Evolutionary conservation across 2,888 invertebrate species (phyloP), one percentile per base, ranked within the genome.

Genomic region (Pterobdella sp.): DNA sequence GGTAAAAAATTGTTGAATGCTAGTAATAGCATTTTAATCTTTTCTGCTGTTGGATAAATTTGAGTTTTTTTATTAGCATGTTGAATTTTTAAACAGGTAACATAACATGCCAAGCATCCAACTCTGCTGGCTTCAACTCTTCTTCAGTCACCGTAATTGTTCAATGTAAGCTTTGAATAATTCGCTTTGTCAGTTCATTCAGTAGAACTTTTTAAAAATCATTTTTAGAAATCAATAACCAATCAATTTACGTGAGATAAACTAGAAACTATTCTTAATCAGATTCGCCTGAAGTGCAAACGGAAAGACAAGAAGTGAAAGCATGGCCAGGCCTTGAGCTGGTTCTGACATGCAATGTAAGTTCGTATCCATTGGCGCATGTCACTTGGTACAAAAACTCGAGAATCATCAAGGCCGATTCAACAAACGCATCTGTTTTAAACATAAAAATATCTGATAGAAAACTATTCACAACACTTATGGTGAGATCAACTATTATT

Each of bases 361-460:
- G 10, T 26, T 56, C 60, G 7, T 22, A 56, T 22, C 60, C 60
- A 26, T 26, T 56, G 4, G 60, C 60, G n/a, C 60, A 56, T 22
- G 60, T 56, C n/a, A 56, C 60, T 3, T 56, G 60, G 60, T 56
- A 56, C 60, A 56, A 56, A 26, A 56, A 56, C n/a, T 56, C 60
- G 4, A 22, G 26, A 22, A 26, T 56, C n/a, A 56, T 56, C n/a
- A 26, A 22, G 4, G 18, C 60, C n/a, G 3, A 22, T n/a, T 22
- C 60, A 4, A 3, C 60, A 4, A 56, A 56, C 60, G n/a, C 60
- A 26, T 56, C 60, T 3, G 60, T 56, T 3, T 56, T 26, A 4
- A 56, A 26, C 60, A n/a, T 56, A 4, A 56, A 56, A 56, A 3
- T 56, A 3, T 56, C 60, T 7, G 10, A 56, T 14, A 22, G 26